phyloP scores from a whole-genome alignment of 2,113 vertebrate genomes.

The Trinectes maculatus region DNA sequence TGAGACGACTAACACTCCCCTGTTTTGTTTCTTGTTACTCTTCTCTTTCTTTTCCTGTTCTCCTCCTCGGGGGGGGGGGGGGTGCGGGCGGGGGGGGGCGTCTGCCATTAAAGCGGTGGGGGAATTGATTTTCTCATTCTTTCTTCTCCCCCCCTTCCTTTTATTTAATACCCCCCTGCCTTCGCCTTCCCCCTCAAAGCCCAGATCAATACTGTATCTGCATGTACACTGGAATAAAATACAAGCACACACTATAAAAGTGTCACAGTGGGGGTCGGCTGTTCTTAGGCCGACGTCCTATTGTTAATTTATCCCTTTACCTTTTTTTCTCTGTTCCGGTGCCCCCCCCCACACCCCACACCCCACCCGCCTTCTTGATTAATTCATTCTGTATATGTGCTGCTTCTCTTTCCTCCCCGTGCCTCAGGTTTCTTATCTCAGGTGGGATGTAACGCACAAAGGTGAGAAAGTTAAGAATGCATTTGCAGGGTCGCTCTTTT shows the following conservation, averaged over 20 bases:
- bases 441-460: constrained; percentile 63
- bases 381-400: constrained; percentile 33
- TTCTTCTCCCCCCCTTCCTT: constrained; percentile 40
- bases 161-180: constrained; percentile 73
- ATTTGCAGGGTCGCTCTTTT: constrained; percentile 56
- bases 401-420: constrained; percentile 12
- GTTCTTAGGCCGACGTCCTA: constrained; percentile 25
- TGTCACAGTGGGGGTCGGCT: constrained; percentile 35
- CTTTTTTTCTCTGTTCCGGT: not conserved
- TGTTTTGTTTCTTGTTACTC: constrained; percentile 13
- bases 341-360: not conserved
- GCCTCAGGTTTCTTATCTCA: constrained; percentile 11
- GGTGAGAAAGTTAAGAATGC: constrained; percentile 74
- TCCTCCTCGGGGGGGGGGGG: too few relatives aligned
- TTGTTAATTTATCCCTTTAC: constrained; percentile 26
- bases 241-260: constrained; percentile 42
- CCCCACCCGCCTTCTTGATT: constrained; percentile 23
- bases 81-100: too few relatives aligned
- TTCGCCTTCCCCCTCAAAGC: constrained; percentile 54
- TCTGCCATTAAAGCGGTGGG: constrained; percentile 60
- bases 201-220: constrained; percentile 65
- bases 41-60: constrained; percentile 21
- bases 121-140: constrained; percentile 62
- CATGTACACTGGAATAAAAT: constrained; percentile 72
- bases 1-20: constrained; percentile 38